phyloP scores from a whole-genome alignment of 2,113 vertebrate species.

The Eubucco bourcierii region DNA sequence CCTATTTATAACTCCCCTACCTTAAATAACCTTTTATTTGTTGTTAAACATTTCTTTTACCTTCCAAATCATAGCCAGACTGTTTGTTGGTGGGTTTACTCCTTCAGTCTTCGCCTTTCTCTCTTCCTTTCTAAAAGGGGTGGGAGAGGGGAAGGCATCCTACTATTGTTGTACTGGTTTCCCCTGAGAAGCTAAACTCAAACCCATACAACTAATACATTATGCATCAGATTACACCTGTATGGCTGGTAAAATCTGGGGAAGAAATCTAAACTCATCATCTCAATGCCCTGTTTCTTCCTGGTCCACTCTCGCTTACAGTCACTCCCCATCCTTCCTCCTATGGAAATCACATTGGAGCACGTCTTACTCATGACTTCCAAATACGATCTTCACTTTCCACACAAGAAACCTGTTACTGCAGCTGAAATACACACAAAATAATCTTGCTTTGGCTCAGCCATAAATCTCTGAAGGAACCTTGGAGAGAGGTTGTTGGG shows the following conservation, averaged over 20 bases:
- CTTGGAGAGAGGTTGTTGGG: not conserved
- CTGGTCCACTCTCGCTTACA: not conserved
- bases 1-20: no score
- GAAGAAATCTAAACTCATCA: not conserved
- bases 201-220: no score
- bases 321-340: not conserved
- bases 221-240: not conserved
- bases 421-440: not conserved
- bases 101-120: no score
- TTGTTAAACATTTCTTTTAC: no score
- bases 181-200: no score
- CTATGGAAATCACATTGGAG: not conserved
- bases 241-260: not conserved
- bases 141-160: no score
- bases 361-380: not conserved
- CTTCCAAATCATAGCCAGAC: no score
- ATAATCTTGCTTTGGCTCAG: not conserved
- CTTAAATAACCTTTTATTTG: no score
- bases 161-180: no score
- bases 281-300: not conserved
- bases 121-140: no score
- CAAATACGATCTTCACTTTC: not conserved
- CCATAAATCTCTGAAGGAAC: not conserved
- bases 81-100: no score
- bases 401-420: not conserved